Percentiles rank a stretch among this genome's conserved stretches.
Evolutionary conservation across 2,113 vertebrate species (phyloP).

Genomic region (Myotis davidii): DNA sequence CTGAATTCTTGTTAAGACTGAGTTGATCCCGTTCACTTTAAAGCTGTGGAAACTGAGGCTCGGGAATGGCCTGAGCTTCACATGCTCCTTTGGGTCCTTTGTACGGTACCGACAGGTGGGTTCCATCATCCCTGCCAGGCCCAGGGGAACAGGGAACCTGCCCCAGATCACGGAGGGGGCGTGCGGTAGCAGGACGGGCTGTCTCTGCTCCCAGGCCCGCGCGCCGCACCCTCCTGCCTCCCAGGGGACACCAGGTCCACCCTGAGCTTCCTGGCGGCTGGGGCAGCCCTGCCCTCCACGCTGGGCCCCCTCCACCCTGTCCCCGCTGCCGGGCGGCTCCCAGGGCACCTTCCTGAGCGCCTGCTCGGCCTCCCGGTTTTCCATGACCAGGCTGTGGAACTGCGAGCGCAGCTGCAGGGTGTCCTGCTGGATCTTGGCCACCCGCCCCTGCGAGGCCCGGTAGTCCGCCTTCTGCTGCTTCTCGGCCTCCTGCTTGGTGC

Average conservation of each 20-base stretch:
- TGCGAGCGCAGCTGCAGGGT: conserved; percentile 78
- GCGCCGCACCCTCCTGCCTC: neutral
- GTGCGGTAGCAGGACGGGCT: rapidly evolving
- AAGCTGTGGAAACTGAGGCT: neutral
- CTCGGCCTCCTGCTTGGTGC: conserved; percentile 76
- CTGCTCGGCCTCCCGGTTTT: conserved; percentile 85
- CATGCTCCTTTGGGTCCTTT: rapidly evolving
- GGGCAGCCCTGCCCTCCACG: neutral
- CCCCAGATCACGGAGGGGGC: neutral
- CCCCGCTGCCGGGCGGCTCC: rapidly evolving
- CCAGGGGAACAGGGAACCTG: neutral
- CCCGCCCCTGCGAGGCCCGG: conserved; percentile 78
- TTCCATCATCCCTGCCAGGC: rapidly evolving
- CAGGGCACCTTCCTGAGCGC: conserved; percentile 86
- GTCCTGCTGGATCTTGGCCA: conserved; percentile 84
- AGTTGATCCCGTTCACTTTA: neutral
- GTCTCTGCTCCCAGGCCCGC: neutral
- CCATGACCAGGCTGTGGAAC: conserved; percentile 79
- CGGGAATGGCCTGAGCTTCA: neutral
- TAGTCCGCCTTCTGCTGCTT: conserved; percentile 81
- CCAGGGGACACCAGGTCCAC: neutral
- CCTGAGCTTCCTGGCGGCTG: neutral
- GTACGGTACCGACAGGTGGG: neutral
- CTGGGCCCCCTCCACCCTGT: neutral
- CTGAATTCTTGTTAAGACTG: neutral